Conservation (phyloP, 1,140 invertebrate species). For the Drosophila santomea region DNA sequence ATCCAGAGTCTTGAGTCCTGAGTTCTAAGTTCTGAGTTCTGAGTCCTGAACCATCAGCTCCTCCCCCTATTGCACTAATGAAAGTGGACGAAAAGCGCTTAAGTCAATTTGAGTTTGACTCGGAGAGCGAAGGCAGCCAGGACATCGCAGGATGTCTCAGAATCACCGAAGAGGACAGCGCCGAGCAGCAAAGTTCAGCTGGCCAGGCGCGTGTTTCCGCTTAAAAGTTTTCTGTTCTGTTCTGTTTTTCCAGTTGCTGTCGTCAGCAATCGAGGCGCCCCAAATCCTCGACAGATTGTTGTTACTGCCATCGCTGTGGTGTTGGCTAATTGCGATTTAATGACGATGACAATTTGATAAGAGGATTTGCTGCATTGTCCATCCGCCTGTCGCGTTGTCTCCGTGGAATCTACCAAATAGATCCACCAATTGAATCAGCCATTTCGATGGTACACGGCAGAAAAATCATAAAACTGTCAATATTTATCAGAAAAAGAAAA, state of each 20-base stretch:
- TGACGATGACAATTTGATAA: constrained; percentile 70
- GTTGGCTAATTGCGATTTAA: constrained; percentile 72
- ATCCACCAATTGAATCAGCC: constrained; percentile 50
- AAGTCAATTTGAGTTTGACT: constrained; percentile 68
- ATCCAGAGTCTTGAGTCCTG: constrained; percentile 8
- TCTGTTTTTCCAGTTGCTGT: constrained; percentile 35
- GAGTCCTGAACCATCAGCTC: neutral
- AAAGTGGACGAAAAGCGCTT: constrained; percentile 51
- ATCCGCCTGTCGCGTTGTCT: constrained; percentile 25
- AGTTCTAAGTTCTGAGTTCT: neutral
- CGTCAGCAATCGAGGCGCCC: constrained; percentile 49
- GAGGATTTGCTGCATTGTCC: constrained; percentile 38
- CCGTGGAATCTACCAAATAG: constrained; percentile 8
- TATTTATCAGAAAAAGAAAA: too few species aligned
- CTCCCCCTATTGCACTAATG: constrained; percentile 43
- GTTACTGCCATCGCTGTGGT: constrained; percentile 30
- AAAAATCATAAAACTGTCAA: neutral
- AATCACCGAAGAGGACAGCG: neutral
- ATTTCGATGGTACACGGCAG: constrained; percentile 20
- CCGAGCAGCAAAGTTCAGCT: constrained; percentile 41
- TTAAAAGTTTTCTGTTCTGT: constrained; percentile 54
- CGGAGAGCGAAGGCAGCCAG: constrained; percentile 13
- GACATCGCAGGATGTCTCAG: constrained; percentile 4
- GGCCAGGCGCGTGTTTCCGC: constrained; percentile 67
- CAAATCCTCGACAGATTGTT: constrained; percentile 53